Evolutionary conservation across 2,888 invertebrate genomes (phyloP).

Genomic region (Eristalis intricaria): DNA sequence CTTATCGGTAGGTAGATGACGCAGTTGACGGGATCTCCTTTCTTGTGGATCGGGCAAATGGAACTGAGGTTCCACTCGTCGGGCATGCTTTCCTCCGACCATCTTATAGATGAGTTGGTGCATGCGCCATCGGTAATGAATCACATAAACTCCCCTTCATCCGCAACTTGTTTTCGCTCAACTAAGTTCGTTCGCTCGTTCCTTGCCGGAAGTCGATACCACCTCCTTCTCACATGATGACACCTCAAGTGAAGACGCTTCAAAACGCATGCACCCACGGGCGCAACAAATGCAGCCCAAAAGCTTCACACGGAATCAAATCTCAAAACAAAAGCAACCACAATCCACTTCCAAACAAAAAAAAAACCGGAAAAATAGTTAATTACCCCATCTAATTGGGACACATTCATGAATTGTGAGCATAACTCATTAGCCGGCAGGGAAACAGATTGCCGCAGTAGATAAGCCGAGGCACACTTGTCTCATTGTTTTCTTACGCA

Average conservation of each 20-base stretch:
- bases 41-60: too few relatives aligned
- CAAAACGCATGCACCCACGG: not conserved
- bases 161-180: not conserved
- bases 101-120: too few relatives aligned
- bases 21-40: too few relatives aligned
- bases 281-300: not conserved
- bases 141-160: too few relatives aligned
- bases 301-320: not conserved
- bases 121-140: too few relatives aligned
- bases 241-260: not conserved
- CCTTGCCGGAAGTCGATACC: not conserved
- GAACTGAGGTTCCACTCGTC: too few relatives aligned
- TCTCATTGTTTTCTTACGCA: conserved; percentile 15
- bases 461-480: conserved; percentile 15
- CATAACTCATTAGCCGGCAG: conserved; percentile 31
- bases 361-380: not conserved
- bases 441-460: conserved; percentile 22
- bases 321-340: not conserved
- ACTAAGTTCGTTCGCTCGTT: not conserved
- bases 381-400: conserved; percentile 15
- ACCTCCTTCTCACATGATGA: not conserved
- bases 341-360: not conserved
- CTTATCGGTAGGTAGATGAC: too few relatives aligned
- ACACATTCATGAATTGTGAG: conserved; percentile 24
- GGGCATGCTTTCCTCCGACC: too few relatives aligned